Conservation (phyloP, 2,888 invertebrate species). For the Harpalus rubripes region DNA sequence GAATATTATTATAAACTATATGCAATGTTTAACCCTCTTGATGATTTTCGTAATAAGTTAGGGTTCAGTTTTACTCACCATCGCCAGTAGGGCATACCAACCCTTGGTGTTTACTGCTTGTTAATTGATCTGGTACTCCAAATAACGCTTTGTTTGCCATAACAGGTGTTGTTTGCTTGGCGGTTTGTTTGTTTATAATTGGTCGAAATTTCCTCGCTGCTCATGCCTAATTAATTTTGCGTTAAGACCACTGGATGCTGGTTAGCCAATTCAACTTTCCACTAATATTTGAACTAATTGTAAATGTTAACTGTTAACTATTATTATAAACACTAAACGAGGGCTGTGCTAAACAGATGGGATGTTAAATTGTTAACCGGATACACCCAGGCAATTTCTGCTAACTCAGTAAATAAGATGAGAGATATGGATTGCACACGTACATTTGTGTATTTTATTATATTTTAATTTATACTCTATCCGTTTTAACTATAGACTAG, state of each 20-base stretch:
- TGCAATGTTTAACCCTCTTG: no score
- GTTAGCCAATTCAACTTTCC: slow-evolving; percentile 1
- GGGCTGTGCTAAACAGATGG: neutral
- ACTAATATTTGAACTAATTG: slow-evolving; percentile 16
- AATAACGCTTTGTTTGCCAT: slow-evolving; percentile 30
- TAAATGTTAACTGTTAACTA: neutral
- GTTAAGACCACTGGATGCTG: slow-evolving; percentile 23
- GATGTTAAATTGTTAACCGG: neutral
- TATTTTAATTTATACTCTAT: no score
- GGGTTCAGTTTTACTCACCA: no score
- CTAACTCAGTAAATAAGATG: neutral
- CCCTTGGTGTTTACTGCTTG: slow-evolving; percentile 16
- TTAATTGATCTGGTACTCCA: slow-evolving; percentile 31
- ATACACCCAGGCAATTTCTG: neutral
- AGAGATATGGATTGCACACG: neutral
- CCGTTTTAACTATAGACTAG: no score
- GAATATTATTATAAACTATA: no score
- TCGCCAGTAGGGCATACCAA: no score
- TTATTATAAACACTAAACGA: neutral
- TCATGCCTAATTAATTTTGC: slow-evolving; percentile 40
- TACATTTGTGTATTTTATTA: no score
- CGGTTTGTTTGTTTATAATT: slow-evolving; percentile 49
- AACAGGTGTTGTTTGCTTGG: slow-evolving; percentile 34
- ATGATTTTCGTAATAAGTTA: no score
- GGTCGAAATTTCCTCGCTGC: slow-evolving; percentile 19